These are phyloP conservation scores for Antechinus stuartii DNA, from an alignment of 2,113 vertebrate genomes.

Conservation along the genomic window DNA sequence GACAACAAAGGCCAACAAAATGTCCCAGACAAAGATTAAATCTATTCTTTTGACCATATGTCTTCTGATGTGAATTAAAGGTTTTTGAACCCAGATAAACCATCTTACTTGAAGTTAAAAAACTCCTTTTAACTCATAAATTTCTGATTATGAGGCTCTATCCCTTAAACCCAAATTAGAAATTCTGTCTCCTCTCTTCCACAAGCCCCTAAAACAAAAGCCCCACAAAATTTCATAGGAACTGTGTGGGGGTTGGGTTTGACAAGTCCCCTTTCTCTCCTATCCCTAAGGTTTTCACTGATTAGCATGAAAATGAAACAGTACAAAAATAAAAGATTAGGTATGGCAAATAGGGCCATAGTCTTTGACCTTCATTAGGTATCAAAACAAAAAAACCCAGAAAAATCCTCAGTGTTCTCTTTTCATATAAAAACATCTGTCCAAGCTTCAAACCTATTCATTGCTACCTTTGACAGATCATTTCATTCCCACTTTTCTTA, in stretches of 20 bases:
- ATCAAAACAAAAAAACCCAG: neutral
- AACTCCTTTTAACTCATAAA: neutral
- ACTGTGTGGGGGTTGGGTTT: neutral
- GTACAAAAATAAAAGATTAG: neutral
- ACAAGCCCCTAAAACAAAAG: neutral
- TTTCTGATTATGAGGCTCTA: neutral
- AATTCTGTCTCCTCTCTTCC: neutral
- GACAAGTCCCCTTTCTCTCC: neutral
- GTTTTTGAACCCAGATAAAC: neutral
- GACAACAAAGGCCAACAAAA: neutral
- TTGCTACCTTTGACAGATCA: neutral
- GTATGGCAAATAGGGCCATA: neutral
- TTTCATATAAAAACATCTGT: neutral
- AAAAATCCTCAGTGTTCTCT: neutral
- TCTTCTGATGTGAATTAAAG: neutral
- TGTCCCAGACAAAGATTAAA: neutral
- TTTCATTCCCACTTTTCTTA: neutral
- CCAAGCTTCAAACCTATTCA: neutral
- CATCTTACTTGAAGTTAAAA: neutral
- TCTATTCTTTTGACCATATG: neutral
- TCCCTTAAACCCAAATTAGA: neutral
- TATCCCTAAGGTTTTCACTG: neutral
- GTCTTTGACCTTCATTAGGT: neutral
- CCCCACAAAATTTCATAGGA: neutral
- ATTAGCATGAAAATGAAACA: neutral